A percentile compares a stretch with the other conserved stretches of the same genome.
Evolutionary conservation across 92 coral and sea anemone genomes (phyloP).

Genomic region (Epizoanthus stellaris): DNA sequence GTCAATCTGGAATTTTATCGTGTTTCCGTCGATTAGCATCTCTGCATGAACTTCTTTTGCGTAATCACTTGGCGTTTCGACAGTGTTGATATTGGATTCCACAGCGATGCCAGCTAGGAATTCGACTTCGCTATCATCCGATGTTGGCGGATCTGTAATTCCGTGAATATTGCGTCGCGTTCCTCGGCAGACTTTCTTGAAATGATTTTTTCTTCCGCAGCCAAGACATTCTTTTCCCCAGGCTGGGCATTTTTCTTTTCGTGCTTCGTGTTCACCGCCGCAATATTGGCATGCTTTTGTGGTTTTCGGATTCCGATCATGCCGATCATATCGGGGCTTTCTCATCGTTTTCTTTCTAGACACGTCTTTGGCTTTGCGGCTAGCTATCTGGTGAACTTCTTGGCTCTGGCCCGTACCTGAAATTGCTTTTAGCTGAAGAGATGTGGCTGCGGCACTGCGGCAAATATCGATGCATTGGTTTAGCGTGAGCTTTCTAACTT

Average conservation of each 20-base stretch:
- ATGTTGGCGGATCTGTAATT: slow-evolving; percentile 1
- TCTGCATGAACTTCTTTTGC: slow-evolving; percentile 54
- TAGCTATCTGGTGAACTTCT: not conserved
- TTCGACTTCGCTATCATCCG: too few species aligned
- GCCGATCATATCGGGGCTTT: too few species aligned
- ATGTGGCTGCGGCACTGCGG: slow-evolving; percentile 48
- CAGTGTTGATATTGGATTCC: slow-evolving; percentile 39
- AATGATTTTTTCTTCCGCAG: slow-evolving; percentile 54
- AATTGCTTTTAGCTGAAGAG: slow-evolving; percentile 45
- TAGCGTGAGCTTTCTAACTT: slow-evolving; percentile 50
- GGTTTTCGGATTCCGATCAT: not conserved
- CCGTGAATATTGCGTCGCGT: slow-evolving; percentile 34
- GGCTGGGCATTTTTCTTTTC: slow-evolving; percentile 56
- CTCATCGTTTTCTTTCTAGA: too few species aligned
- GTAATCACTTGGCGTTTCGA: not conserved
- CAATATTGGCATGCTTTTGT: slow-evolving; percentile 20
- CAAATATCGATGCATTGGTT: slow-evolving; percentile 54
- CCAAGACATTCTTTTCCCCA: slow-evolving; percentile 47
- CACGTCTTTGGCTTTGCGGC: too few species aligned
- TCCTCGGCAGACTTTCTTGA: slow-evolving; percentile 36
- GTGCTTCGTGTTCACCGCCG: slow-evolving; percentile 26
- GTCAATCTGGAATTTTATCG: slow-evolving; percentile 64
- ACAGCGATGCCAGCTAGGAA: not conserved
- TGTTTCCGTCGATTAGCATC: slow-evolving; percentile 31
- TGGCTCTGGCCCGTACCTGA: not conserved